Percentiles rank a stretch among this genome's conserved stretches.
Evolutionary conservation across 2,113 vertebrate species (phyloP).

Genomic region (Vidua macroura): DNA sequence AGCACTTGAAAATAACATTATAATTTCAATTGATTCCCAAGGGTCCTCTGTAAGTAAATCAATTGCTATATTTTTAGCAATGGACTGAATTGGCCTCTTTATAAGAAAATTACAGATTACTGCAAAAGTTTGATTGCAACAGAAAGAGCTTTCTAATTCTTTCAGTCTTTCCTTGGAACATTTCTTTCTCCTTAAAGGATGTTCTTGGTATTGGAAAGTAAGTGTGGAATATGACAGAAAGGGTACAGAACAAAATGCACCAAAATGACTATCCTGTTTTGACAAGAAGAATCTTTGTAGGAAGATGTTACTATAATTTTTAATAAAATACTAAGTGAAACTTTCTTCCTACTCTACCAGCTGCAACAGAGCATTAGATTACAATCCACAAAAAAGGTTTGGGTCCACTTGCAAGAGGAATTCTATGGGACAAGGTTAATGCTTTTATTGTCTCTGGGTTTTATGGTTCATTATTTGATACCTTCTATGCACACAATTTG

Average conservation of each 20-base stretch:
- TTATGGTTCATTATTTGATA: background rate
- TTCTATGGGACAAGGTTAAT: background rate
- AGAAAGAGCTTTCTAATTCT: background rate
- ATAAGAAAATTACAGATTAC: background rate
- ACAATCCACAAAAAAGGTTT: background rate
- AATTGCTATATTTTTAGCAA: background rate
- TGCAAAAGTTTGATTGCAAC: background rate
- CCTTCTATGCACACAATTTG: background rate
- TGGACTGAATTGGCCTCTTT: background rate
- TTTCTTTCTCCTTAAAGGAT: background rate
- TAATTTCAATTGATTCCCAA: background rate
- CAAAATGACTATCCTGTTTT: background rate
- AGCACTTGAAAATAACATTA: background rate
- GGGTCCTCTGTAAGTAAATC: background rate
- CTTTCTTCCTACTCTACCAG: background rate
- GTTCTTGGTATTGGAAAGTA: background rate
- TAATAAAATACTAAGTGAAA: background rate
- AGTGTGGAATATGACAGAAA: background rate
- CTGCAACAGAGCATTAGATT: background rate
- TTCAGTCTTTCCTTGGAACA: background rate
- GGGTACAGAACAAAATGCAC: background rate
- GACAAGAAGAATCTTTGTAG: constrained; percentile 9
- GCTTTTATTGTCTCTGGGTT: background rate
- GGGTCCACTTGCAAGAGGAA: background rate
- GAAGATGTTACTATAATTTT: constrained; percentile 46